Conservation (phyloP, 2,797 vertebrate species). For the Cheirogaleus major region DNA sequence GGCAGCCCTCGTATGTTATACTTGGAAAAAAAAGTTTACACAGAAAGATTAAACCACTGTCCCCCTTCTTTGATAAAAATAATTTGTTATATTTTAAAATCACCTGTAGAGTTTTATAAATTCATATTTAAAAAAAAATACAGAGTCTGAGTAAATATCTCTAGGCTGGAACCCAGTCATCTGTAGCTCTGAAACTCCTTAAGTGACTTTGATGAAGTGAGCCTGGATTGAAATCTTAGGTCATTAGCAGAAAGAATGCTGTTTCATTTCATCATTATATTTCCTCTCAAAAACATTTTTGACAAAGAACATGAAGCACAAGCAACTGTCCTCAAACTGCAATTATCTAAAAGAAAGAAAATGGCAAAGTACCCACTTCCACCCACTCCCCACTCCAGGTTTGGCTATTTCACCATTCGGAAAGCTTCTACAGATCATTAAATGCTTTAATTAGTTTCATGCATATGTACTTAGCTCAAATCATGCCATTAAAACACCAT, state of each 20-base stretch:
- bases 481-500: conserved; percentile 67
- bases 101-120: conserved; percentile 14
- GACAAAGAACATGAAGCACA: conserved; percentile 75
- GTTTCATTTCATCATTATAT: conserved; percentile 60
- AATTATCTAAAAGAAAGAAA: conserved; percentile 62
- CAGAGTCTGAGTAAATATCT: conserved; percentile 36
- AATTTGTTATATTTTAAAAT: conserved; percentile 58
- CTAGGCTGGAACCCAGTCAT: conserved; percentile 21
- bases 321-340: conserved; percentile 44
- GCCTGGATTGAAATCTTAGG: conserved; percentile 20
- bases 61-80: conserved; percentile 28
- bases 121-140: conserved; percentile 23
- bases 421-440: conserved; percentile 73
- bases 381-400: conserved; percentile 62
- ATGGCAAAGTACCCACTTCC: conserved; percentile 56
- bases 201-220: conserved; percentile 38
- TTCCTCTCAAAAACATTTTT: conserved; percentile 67
- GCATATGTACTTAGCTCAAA: conserved; percentile 72
- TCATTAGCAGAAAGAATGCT: conserved; percentile 52
- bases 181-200: conserved; percentile 18
- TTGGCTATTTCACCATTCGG: conserved; percentile 70
- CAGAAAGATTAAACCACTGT: conserved; percentile 19
- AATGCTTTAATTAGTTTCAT: conserved; percentile 72
- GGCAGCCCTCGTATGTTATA: not conserved
- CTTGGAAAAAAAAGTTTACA: not conserved